Base-by-base conservation (phyloP, 2,113 vertebrate genomes). In the Xiphophorus maculatus region DNA sequence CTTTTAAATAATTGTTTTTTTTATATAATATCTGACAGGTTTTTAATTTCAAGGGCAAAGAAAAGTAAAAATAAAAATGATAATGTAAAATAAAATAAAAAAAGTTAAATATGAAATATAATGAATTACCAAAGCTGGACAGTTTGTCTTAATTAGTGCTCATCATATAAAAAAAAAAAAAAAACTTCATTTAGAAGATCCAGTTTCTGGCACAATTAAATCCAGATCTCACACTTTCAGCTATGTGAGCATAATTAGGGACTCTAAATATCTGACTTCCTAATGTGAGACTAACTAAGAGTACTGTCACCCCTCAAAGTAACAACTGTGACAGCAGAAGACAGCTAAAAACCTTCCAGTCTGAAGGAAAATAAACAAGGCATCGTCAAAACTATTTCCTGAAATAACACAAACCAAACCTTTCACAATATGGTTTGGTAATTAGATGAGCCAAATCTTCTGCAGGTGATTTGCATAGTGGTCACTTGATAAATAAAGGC, bases 401-500 rank as follows among this genome's bases (percentile, higher is more conserved):
- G 63, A 70, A 84, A 87, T 84, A 79, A 90, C 87, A 87, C 90
- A 93, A 93, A 92, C 63, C 79, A 66, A 89, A 87, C 76, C 88
- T 89, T 87, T 84, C 86, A 89, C 85, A 87, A 88, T 90, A 89
- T 88, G 86, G 72, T 93, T 92, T 93, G 88, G 89, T 93, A 94
- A 95, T 95, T 94, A 93, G 92, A 93, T 89, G 79, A 76, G 83
- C 77, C 86, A 83, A 88, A 91, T 87, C 87, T 88, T 90, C 83
- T 71, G 88, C 90, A 91, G 87, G 88, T 89, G 89, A 95, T 95
- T 94, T 94, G 94, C 94, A 95, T 94, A 94, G 91, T 94, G 94
- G 94, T 93, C 93, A 95, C 93, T 95, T 95, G 94, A 95, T 94
- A 94, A 94, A 95, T 95, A 95, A 94, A 95, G 90, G 92, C 92